Conservation (phyloP, 1,140 invertebrate genomes). For the Halyomorpha halys region DNA sequence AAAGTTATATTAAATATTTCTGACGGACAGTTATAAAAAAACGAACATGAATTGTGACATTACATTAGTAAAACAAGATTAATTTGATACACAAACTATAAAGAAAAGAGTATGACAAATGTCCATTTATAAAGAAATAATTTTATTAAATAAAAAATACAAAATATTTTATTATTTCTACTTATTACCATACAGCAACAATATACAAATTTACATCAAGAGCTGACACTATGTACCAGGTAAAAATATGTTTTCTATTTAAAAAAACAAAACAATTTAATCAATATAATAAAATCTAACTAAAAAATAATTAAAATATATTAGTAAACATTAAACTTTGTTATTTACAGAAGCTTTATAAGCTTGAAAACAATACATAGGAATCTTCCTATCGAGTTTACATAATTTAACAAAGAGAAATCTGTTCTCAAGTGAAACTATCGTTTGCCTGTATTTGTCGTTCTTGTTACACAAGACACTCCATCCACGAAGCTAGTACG, state of each 20-base stretch:
- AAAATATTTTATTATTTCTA: background rate
- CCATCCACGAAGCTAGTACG: slow-evolving; percentile 92
- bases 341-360: background rate
- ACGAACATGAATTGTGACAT: too few relatives aligned
- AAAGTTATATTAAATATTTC: too few relatives aligned
- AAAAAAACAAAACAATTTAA: background rate
- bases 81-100: too few relatives aligned
- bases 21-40: too few relatives aligned
- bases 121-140: too few relatives aligned
- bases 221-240: too few relatives aligned
- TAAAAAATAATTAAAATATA: too few relatives aligned
- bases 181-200: background rate
- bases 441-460: slow-evolving; percentile 28
- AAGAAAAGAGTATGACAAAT: too few relatives aligned
- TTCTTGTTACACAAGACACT: slow-evolving; percentile 76
- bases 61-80: too few relatives aligned
- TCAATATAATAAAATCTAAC: background rate
- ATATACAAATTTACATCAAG: slow-evolving; percentile 2
- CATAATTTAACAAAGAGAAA: background rate
- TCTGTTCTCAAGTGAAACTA: background rate
- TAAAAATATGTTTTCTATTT: background rate
- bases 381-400: background rate
- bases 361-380: background rate
- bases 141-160: background rate
- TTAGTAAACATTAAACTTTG: background rate